Evolutionary conservation across 2,888 invertebrate genomes (phyloP), one percentile per base, ranked within the genome.

Genomic region (Agrilus mali): DNA sequence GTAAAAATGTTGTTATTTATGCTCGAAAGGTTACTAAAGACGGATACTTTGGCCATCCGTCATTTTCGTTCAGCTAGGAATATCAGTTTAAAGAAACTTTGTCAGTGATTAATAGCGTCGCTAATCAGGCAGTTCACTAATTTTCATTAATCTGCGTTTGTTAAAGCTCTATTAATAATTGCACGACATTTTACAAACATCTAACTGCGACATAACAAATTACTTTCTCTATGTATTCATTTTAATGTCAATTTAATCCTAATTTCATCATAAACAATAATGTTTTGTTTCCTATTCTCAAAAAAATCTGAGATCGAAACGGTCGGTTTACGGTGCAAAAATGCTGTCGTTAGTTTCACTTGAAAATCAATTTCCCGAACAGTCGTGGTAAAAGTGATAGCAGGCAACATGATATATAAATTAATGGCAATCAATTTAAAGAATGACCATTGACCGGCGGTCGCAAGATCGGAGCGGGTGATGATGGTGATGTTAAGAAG

Each of bases 111-210:
- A 61, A 63, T 61, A 58, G 58, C 57, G 50, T 49, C 50, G 47
- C 58, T 59, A 59, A 61, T 62, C 58, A 59, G 58, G 56, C 60
- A 60, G 60, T 61, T 59, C 60, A 57, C 52, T 60, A 60, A 60
- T 61, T 62, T 61, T 60, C 60, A 61, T 61, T 61, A 63, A 60
- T 60, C 58, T 59, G 36, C 39, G 42, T 36, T 42, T 41, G 41
- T 42, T 42, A 42, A 44, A 45, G 36, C 39, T 39, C 27, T 27
- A 27, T 27, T 27, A 27, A 27, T 27, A 27, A 27, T 27, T 27
- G 27, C 27, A 27, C 27, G 27, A 27, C 27, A 27, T 27, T 27
- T 27, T 27, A 10, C 27, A 27, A 27, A 27, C 8, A 27, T 27
- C 27, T 27, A 27, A 27, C 27, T 27, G 27, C 10, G 10, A 27